These are phyloP conservation scores for Pitangus sulphuratus DNA, from an alignment of 2,797 vertebrate genomes.

Conservation along the genomic window DNA sequence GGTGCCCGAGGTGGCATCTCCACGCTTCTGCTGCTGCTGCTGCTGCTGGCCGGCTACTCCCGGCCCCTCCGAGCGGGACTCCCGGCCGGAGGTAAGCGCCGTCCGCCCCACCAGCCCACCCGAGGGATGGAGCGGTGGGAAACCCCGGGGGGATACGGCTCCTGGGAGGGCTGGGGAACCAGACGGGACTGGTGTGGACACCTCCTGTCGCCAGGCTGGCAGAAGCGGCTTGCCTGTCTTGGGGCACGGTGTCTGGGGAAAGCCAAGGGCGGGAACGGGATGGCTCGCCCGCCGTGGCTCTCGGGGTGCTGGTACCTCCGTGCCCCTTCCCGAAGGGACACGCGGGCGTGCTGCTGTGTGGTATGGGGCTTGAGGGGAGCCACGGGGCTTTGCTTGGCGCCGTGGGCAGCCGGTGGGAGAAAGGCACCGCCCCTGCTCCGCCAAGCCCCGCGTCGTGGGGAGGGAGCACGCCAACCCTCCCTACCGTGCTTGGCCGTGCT, in stretches of 20 bases:
- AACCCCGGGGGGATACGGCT: rapidly evolving
- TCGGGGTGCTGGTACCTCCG: rapidly evolving
- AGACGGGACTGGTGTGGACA: rapidly evolving
- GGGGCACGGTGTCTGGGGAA: neutral
- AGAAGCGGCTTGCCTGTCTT: neutral
- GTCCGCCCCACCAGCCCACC: neutral
- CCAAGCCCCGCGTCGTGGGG: rapidly evolving
- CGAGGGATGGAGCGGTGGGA: rapidly evolving
- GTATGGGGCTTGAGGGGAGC: neutral
- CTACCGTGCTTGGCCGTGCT: neutral
- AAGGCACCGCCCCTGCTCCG: neutral
- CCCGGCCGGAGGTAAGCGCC: conserved; percentile 43
- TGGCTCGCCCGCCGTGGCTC: rapidly evolving
- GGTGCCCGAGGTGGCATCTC: neutral
- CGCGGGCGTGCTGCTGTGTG: rapidly evolving
- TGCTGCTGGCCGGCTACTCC: neutral
- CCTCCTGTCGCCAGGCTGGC: neutral
- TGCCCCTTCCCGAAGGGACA: rapidly evolving
- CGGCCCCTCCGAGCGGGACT: neutral
- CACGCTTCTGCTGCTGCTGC: neutral
- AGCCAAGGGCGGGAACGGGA: rapidly evolving
- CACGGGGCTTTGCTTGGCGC: rapidly evolving
- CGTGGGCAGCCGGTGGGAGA: rapidly evolving
- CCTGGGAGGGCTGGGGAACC: neutral
- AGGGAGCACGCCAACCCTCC: neutral